Percentiles rank a stretch among this genome's conserved stretches.
These are phyloP conservation scores for Nothobranchius furzeri DNA, from an alignment of 2,113 vertebrate species.

Conservation along the genomic window DNA sequence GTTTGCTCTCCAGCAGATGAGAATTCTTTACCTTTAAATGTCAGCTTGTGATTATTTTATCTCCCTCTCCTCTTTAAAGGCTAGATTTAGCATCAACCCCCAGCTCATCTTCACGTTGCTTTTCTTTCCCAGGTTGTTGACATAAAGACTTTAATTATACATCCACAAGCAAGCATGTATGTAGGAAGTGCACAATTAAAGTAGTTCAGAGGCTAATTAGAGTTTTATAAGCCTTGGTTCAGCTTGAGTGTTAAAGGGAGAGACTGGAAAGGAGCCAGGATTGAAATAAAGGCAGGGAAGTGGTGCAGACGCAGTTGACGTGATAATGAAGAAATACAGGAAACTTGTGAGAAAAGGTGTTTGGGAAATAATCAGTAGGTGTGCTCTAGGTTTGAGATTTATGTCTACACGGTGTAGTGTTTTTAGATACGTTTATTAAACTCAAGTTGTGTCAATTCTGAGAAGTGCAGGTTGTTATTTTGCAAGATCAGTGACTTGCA, in stretches of 20 bases:
- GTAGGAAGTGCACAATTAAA: constrained; percentile 19
- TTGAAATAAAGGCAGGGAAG: constrained; percentile 25
- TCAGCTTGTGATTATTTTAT: constrained; percentile 55
- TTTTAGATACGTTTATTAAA: constrained; percentile 3
- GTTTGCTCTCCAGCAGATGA: background rate
- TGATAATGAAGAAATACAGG: constrained; percentile 31
- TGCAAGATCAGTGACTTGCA: no score
- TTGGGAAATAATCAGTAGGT: constrained; percentile 9
- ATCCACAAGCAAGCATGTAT: background rate
- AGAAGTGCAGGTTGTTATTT: background rate
- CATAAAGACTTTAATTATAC: background rate
- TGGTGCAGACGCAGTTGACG: constrained; percentile 25
- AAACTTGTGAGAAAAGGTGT: constrained; percentile 16
- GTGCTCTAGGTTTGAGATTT: no score
- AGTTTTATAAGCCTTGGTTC: constrained; percentile 32
- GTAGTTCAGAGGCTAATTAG: constrained; percentile 32
- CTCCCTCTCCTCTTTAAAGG: constrained; percentile 42
- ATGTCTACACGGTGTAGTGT: background rate
- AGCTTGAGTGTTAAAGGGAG: constrained; percentile 24
- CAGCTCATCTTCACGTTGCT: constrained; percentile 14
- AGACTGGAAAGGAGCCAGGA: constrained; percentile 32
- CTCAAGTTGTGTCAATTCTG: constrained; percentile 1
- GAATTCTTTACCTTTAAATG: constrained; percentile 32
- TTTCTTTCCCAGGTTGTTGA: constrained; percentile 8
- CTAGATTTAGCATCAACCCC: constrained; percentile 24